These are phyloP conservation scores for Pardalotus punctatus DNA, from an alignment of 2,113 vertebrate genomes.

Conservation along the genomic window DNA sequence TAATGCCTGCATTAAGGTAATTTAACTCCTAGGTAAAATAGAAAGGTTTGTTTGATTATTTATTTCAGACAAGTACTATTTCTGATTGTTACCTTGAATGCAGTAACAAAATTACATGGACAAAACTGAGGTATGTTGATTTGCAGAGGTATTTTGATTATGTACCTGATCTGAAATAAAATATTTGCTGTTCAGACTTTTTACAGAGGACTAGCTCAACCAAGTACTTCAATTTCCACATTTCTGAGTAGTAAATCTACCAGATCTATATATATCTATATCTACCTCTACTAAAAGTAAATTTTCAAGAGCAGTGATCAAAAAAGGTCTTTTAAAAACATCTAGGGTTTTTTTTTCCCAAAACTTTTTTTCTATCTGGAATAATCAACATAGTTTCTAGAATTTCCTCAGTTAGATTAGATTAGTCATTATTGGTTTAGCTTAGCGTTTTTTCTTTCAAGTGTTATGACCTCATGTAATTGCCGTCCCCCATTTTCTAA, in stretches of 20 bases:
- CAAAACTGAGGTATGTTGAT: background rate
- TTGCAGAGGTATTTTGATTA: background rate
- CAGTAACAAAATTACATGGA: background rate
- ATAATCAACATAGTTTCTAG: background rate
- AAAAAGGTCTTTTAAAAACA: fast-evolving
- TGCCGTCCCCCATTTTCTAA: background rate
- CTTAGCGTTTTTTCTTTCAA: background rate
- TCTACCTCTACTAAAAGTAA: background rate
- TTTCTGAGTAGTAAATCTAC: background rate
- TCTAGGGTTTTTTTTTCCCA: fast-evolving
- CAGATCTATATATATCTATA: fast-evolving
- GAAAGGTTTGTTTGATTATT: background rate
- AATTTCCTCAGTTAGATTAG: background rate
- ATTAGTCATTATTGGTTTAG: background rate
- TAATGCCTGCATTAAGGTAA: background rate
- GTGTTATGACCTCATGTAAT: background rate
- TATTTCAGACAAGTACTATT: background rate
- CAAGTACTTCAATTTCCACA: background rate
- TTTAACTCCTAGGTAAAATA: background rate
- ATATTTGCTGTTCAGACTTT: background rate
- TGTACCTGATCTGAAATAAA: background rate
- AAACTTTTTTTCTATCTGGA: background rate
- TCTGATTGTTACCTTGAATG: background rate
- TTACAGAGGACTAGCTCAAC: background rate
- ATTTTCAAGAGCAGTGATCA: background rate